Evolutionary conservation across 2,888 invertebrate genomes (phyloP).

Genomic region (Agrochola circellaris): DNA sequence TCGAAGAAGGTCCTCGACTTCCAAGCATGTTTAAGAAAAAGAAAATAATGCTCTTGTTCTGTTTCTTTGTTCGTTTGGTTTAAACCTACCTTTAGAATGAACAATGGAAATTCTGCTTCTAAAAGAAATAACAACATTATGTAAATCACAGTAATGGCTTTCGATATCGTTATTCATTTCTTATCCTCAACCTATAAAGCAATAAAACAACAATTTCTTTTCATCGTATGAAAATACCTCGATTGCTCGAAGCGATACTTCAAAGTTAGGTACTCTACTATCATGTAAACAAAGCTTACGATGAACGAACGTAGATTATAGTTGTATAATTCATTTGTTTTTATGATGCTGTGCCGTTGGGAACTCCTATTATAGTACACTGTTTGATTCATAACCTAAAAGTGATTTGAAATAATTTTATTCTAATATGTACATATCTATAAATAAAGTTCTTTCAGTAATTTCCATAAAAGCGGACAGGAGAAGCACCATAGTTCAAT

Average conservation of each 20-base stretch:
- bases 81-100: background rate
- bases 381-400: conserved; percentile 22
- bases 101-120: conserved; percentile 13
- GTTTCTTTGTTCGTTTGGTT: background rate
- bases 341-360: conserved; percentile 33
- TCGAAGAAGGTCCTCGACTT: too few species aligned
- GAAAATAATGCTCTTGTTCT: background rate
- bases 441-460: background rate
- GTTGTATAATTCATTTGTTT: conserved; percentile 27
- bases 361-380: background rate
- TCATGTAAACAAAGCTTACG: conserved; percentile 36
- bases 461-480: background rate
- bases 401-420: background rate
- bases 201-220: conserved; percentile 41
- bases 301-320: conserved; percentile 52
- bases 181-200: conserved; percentile 38
- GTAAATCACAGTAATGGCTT: conserved; percentile 9
- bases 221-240: conserved; percentile 10
- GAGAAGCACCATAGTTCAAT: background rate
- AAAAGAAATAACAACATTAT: conserved; percentile 19
- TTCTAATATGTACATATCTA: background rate
- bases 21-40: too few species aligned
- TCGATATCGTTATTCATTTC: conserved; percentile 24
- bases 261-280: conserved; percentile 15
- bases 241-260: conserved; percentile 2